Evolutionary conservation across 1,140 invertebrate genomes (phyloP), one percentile per base, ranked within the genome.

Genomic region (Piezodorus guildinii): DNA sequence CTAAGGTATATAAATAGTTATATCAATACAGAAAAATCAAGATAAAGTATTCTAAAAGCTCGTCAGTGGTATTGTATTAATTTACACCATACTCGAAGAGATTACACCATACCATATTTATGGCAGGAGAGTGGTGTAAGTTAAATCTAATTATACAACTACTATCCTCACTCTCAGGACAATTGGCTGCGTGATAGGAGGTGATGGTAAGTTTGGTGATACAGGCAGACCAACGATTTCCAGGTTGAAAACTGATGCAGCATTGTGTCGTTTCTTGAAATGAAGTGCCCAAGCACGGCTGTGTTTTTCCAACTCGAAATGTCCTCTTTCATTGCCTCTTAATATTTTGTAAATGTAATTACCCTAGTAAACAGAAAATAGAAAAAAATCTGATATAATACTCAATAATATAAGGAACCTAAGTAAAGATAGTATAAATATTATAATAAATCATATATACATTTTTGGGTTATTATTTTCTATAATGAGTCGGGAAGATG

Each of bases 261-360:
- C 70, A 68, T 80, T 79, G 2, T 85, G 70, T 58, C 81, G 76
- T 62, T 75, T 75, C 30, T 74, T 76, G 74, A 85, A 85, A 69
- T 85, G 83, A 4, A 86, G 70, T 2, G 79, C 77, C 77, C 80
- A 83, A 2, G 86, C 75, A 16, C 81, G 83, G 63, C 81, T 77
- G 58, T 80, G 80, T 62, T 80, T 77, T n/a, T 79, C 73, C 67
- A 88, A 77, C 65, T 85, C 79, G 70, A 88, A 87, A 25, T 80
- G 74, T n/a, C 78, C 77, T 1, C 77, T 73, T 61, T 85, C 80
- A 71, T 87, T 86, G 46, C 85, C 85, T 56, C 76, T 76, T 0
- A 77, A 74, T 44, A 90, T 85, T 44, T 71, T 74, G 71, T 88
- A 90, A 34, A 77, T 74, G 74, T 75, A 27, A n/a, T 65, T 68